phyloP scores from a whole-genome alignment of 2,888 invertebrate genomes.

The Colostygia pectinataria region DNA sequence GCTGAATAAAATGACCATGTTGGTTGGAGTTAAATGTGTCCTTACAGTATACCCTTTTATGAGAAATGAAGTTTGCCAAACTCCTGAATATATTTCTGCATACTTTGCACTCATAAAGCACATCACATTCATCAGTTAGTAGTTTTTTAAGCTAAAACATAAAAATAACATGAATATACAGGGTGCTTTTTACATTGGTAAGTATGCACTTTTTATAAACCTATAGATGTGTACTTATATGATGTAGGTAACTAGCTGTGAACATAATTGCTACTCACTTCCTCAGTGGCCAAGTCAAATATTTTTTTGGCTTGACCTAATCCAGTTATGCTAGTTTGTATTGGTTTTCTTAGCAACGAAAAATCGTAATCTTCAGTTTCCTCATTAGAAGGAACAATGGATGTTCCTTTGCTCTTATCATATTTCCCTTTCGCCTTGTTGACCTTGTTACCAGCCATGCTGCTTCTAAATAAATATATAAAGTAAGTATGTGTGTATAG shows the following conservation, averaged over 20 bases:
- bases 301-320: constrained; percentile 88
- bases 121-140: constrained; percentile 92
- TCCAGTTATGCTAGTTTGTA: constrained; percentile 86
- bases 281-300: constrained; percentile 89
- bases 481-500: not conserved
- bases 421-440: constrained; percentile 70
- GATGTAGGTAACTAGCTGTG: too few species aligned
- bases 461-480: constrained; percentile 14
- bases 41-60: constrained; percentile 92
- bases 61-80: constrained; percentile 93
- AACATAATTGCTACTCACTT: constrained; percentile 84
- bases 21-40: constrained; percentile 77
- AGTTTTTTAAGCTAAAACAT: constrained; percentile 86
- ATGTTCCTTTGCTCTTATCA: constrained; percentile 44
- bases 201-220: too few species aligned
- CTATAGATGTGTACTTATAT: too few species aligned
- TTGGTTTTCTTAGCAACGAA: constrained; percentile 85
- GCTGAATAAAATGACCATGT: constrained; percentile 71
- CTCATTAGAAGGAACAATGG: constrained; percentile 56
- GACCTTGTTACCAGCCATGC: constrained; percentile 74
- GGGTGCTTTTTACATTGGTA: not conserved
- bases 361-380: constrained; percentile 77
- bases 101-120: constrained; percentile 94
- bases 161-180: constrained; percentile 9
- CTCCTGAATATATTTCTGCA: constrained; percentile 94